Evolutionary conservation across 2,113 vertebrate genomes (phyloP), one percentile per base, ranked within the genome.

Genomic region (Otis tarda): DNA sequence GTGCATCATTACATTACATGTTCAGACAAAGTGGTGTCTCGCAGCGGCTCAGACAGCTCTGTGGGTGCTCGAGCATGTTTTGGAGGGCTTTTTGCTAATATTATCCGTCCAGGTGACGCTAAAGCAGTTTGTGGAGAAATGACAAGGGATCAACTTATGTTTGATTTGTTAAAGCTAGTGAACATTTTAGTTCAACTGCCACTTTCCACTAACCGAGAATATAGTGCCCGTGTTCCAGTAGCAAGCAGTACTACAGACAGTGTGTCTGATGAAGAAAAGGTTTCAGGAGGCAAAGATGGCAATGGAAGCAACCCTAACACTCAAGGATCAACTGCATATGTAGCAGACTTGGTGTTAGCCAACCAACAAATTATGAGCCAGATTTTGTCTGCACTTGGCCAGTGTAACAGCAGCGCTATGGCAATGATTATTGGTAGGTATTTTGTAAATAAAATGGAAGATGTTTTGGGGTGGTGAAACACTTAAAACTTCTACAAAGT

Each of bases 351-450:
- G 97, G 99, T 99, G 77, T 97, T 99, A 61, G 99, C 99, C 96
- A 99, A 99, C 97, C 99, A 99, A 74, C 99, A 99, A 89, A 99
- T 99, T 56, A 99, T 99, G 99, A 99, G 99, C 97, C 99, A 99
- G 98, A 99, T 99, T 97, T 96, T 99, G 92, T 99, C 99, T 14
- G 99, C 99, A 1, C 97, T 99, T 88, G 99, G 99, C 55, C 99
- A 99, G 91, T 99, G 99, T 98, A 99, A 99, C 98, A 99, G 99
- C 98, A 99, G 99, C 28, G 99, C 99, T 92, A 99, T 99, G 99
- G 99, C 99, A 57, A 99, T 99, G 99, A 99, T 99, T 87, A 99
- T 99, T 89, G 99, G 99, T 99, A 98, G 19, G 98, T 98, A 92
- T 97, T 93, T 88, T 90, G 21, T 56, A 53, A 70, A 27, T 89